These are phyloP conservation scores for Malurus leucopterus DNA, from an alignment of 2,797 vertebrate genomes.

Conservation along the genomic window DNA sequence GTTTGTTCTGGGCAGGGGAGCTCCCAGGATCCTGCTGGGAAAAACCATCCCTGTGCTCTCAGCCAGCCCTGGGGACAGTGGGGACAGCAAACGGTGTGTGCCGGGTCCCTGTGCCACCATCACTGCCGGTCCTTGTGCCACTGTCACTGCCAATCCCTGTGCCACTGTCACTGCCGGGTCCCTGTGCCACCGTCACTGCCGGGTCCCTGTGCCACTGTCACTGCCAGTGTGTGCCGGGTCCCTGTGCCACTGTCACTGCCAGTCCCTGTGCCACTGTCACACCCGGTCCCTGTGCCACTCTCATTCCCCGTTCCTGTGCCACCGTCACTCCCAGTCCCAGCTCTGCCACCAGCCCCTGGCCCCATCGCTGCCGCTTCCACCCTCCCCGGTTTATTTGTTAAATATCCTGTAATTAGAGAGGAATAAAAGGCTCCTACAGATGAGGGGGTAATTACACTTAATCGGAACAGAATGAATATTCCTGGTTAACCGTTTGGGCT, in stretches of 20 bases:
- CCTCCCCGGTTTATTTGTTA: conserved; percentile 45
- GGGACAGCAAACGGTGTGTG: accelerated
- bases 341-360: not conserved
- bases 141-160: too few species aligned
- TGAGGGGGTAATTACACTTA: conserved; percentile 71
- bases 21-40: accelerated
- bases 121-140: too few species aligned
- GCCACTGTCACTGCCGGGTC: too few species aligned
- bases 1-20: accelerated
- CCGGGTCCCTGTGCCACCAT: accelerated
- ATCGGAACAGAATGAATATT: conserved; percentile 74
- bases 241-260: accelerated
- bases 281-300: accelerated
- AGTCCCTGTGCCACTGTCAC: accelerated
- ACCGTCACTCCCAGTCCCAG: accelerated
- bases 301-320: not conserved
- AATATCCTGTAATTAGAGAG: conserved; percentile 69
- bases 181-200: too few species aligned
- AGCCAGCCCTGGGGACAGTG: not conserved
- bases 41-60: not conserved
- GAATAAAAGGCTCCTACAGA: conserved; percentile 69
- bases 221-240: not conserved
- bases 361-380: not conserved
- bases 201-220: not conserved
- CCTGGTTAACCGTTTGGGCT: conserved; percentile 67